These are phyloP conservation scores for Agrotis exclamationis DNA, from an alignment of 2,888 invertebrate species.

Conservation along the genomic window DNA sequence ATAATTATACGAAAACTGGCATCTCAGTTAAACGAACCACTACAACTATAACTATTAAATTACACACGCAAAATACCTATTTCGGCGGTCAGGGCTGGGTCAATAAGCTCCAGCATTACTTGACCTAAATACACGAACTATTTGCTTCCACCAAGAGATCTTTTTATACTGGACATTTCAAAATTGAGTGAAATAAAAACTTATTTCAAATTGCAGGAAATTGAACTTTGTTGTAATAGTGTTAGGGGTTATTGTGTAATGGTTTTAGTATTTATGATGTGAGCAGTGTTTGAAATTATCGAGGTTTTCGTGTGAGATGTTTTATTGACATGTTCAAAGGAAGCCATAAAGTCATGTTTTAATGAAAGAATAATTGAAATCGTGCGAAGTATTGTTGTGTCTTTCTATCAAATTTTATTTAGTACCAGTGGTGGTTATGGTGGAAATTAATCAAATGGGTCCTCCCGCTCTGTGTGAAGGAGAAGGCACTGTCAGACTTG, in stretches of 20 bases:
- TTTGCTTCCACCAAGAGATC: constrained; percentile 49
- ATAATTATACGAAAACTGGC: constrained; percentile 70
- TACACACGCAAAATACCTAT: constrained; percentile 82
- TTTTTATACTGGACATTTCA: constrained; percentile 58
- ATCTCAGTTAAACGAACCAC: constrained; percentile 66
- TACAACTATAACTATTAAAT: constrained; percentile 76
- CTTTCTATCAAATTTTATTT: too few species aligned
- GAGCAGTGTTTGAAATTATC: constrained; percentile 48
- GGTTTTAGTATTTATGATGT: constrained; percentile 47
- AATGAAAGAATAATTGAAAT: not conserved
- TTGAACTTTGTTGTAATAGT: constrained; percentile 66
- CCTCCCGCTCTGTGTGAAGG: too few species aligned
- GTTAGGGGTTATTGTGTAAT: constrained; percentile 56
- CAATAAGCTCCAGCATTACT: constrained; percentile 67
- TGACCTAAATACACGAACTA: constrained; percentile 45
- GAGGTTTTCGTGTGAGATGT: constrained; percentile 36
- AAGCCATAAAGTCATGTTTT: constrained; percentile 10
- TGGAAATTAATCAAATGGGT: too few species aligned
- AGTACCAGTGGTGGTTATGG: too few species aligned
- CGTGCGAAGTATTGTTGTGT: too few species aligned
- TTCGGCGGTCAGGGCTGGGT: constrained; percentile 83
- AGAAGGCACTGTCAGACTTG: too few species aligned
- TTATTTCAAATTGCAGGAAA: constrained; percentile 64
- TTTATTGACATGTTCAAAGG: constrained; percentile 40
- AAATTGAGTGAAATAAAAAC: constrained; percentile 58